Evolutionary conservation across 2,888 invertebrate genomes (phyloP).

Genomic region (Malthinus flaveolus): DNA sequence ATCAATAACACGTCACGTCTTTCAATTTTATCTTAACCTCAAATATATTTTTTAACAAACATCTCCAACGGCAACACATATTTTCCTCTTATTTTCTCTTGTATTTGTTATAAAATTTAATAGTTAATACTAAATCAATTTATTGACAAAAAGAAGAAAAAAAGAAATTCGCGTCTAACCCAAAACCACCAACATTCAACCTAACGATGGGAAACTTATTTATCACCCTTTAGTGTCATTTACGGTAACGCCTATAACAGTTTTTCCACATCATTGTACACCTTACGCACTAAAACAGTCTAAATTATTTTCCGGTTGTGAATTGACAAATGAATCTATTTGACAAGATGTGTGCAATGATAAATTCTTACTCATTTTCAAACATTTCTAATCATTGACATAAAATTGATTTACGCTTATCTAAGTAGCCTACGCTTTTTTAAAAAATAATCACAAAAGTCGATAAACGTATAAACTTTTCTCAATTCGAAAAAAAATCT

Average conservation of each 20-base stretch:
- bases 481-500: too few relatives aligned
- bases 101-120: too few relatives aligned
- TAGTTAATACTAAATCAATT: not conserved
- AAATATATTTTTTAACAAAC: too few relatives aligned
- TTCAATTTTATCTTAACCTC: too few relatives aligned
- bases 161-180: conserved; percentile 9
- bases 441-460: too few relatives aligned
- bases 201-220: conserved; percentile 14
- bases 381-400: too few relatives aligned
- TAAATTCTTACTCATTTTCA: conserved; percentile 8
- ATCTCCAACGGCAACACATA: too few relatives aligned
- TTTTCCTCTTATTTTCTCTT: too few relatives aligned
- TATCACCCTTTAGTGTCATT: conserved; percentile 15
- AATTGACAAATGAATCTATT: conserved; percentile 12
- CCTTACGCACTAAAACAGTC: conserved; percentile 14
- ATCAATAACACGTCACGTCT: too few relatives aligned
- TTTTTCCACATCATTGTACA: conserved; percentile 21
- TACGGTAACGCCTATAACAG: conserved; percentile 7
- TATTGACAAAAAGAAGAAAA: conserved; percentile 9
- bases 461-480: too few relatives aligned
- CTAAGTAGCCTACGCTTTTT: too few relatives aligned
- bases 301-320: conserved; percentile 16
- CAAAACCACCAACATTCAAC: conserved; percentile 12
- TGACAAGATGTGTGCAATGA: conserved; percentile 9
- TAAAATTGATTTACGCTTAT: too few relatives aligned